Percentiles rank a stretch among this genome's conserved stretches.
These are phyloP conservation scores for Theretra japonica DNA, from an alignment of 2,888 invertebrate species.

Conservation along the genomic window DNA sequence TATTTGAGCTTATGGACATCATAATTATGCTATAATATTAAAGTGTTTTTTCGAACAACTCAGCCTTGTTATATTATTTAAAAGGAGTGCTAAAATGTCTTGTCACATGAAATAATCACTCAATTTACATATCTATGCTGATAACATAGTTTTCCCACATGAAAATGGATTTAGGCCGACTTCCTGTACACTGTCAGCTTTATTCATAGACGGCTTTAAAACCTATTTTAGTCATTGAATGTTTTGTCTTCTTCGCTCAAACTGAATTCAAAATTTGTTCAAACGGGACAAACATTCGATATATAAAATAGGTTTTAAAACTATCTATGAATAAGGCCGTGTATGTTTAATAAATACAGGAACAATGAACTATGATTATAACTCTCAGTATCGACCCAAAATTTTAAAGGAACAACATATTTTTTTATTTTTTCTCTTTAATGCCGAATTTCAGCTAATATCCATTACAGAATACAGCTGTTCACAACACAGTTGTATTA, in stretches of 20 bases:
- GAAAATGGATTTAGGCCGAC: background rate
- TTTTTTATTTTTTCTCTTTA: background rate
- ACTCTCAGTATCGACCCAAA: background rate
- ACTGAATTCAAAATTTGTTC: too few relatives aligned
- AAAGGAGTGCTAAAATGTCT: background rate
- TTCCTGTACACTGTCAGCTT: too few relatives aligned
- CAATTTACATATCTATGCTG: background rate
- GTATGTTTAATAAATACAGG: background rate
- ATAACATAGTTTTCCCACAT: background rate
- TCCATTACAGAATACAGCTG: too few relatives aligned
- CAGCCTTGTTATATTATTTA: slow-evolving; percentile 2
- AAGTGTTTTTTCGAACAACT: background rate
- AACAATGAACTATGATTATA: background rate
- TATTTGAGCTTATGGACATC: background rate
- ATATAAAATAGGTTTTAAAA: too few relatives aligned
- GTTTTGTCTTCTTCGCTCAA: too few relatives aligned
- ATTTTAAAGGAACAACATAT: background rate
- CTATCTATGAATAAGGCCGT: too few relatives aligned
- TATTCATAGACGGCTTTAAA: too few relatives aligned
- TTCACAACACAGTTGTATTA: too few relatives aligned
- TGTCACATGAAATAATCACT: background rate
- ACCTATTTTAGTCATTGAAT: too few relatives aligned
- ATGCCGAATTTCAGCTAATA: background rate
- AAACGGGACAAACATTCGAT: too few relatives aligned
- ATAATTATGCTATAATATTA: background rate